Conservation (phyloP, 2,113 vertebrate species). For the Amia ocellicauda region DNA sequence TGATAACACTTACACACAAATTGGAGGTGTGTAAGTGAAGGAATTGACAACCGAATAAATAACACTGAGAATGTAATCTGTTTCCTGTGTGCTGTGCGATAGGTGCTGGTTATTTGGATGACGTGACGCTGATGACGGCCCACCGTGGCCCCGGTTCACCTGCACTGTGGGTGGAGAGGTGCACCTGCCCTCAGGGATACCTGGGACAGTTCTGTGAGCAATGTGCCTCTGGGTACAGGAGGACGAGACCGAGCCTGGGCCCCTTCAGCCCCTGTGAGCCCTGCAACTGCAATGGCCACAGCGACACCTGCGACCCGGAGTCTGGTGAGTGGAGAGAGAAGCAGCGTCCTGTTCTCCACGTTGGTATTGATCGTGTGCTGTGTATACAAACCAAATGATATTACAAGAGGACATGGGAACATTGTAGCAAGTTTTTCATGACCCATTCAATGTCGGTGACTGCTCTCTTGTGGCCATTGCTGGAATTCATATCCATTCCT, state of each 20-base stretch:
- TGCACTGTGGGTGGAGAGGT: slow-evolving; percentile 86
- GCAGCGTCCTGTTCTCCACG: no score
- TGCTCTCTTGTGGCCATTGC: slow-evolving; percentile 26
- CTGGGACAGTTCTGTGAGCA: slow-evolving; percentile 88
- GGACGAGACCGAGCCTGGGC: slow-evolving; percentile 67
- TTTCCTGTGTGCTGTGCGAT: background rate
- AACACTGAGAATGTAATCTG: no score
- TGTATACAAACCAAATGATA: no score
- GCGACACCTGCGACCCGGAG: slow-evolving; percentile 76
- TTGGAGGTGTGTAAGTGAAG: no score
- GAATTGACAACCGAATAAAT: no score
- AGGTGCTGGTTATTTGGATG: slow-evolving; percentile 88
- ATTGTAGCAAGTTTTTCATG: no score
- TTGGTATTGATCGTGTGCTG: no score
- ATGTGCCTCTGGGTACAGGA: slow-evolving; percentile 79
- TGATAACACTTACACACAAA: no score
- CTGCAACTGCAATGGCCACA: slow-evolving; percentile 87
- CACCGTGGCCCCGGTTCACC: slow-evolving; percentile 64
- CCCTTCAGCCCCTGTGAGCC: slow-evolving; percentile 85
- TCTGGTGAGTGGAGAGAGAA: slow-evolving; percentile 80
- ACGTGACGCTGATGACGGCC: slow-evolving; percentile 78
- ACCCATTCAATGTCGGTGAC: background rate
- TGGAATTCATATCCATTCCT: background rate
- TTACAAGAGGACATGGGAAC: no score
- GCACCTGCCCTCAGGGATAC: slow-evolving; percentile 85